Evolutionary conservation across 2,113 vertebrate genomes (phyloP).

Genomic region (Thomomys bottae): DNA sequence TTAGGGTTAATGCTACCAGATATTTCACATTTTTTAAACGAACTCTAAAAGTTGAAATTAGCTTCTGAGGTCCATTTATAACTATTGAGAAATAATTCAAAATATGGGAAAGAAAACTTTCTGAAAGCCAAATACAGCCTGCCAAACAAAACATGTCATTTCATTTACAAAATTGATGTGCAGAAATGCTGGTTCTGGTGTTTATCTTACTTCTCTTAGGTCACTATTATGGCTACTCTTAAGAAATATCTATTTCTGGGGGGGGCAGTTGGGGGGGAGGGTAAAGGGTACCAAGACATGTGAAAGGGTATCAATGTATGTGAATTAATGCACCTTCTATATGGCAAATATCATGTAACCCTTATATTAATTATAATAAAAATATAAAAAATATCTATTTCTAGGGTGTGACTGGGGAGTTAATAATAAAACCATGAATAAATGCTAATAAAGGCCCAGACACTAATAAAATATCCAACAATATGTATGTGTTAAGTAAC

Average conservation of each 20-base stretch:
- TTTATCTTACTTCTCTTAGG: background rate
- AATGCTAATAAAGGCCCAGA: background rate
- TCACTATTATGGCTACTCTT: background rate
- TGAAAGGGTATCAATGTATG: no score
- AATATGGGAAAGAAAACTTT: conserved; percentile 47
- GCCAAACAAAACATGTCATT: conserved; percentile 30
- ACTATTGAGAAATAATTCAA: conserved; percentile 35
- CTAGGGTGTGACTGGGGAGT: background rate
- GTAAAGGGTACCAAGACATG: no score
- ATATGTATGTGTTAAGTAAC: background rate
- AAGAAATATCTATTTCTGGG: background rate
- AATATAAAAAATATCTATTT: background rate
- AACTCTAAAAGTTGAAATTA: background rate
- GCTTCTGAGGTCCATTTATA: conserved; percentile 39
- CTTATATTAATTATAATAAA: no score
- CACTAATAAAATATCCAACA: background rate
- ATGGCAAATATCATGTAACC: no score
- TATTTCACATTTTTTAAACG: conserved; percentile 48
- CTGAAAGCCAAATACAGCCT: background rate
- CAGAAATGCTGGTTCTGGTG: background rate
- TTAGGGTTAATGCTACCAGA: background rate
- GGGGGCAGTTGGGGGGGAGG: no score
- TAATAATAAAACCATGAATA: background rate
- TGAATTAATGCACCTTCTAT: no score
- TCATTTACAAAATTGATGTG: conserved; percentile 23